These are phyloP conservation scores for Excalfactoria chinensis DNA, from an alignment of 2,113 vertebrate species.

Conservation along the genomic window DNA sequence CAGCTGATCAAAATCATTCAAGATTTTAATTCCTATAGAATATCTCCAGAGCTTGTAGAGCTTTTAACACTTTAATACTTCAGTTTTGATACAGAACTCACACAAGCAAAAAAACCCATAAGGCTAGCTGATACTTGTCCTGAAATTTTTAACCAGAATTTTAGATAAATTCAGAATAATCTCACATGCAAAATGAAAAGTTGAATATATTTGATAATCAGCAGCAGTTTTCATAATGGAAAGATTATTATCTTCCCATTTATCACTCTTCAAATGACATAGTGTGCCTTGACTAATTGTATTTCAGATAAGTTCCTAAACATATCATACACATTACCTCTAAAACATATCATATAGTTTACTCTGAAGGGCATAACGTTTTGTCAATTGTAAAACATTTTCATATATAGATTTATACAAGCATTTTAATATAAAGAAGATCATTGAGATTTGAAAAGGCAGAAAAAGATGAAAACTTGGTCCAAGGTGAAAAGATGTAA, in stretches of 20 bases:
- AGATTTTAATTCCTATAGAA: slow-evolving; percentile 74
- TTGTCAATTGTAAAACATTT: background rate
- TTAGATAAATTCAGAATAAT: background rate
- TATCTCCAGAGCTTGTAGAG: slow-evolving; percentile 62
- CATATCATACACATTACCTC: background rate
- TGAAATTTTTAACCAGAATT: background rate
- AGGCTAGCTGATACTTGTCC: background rate
- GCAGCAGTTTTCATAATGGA: background rate
- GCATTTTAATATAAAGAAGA: background rate
- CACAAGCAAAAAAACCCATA: slow-evolving; percentile 1
- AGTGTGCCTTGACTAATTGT: background rate
- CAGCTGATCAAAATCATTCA: slow-evolving; percentile 80
- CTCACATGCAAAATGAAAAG: background rate
- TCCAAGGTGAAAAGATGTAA: background rate
- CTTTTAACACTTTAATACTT: slow-evolving; percentile 42
- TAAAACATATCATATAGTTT: background rate
- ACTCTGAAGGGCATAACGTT: background rate
- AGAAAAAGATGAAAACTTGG: slow-evolving; percentile 33
- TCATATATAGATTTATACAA: too few relatives aligned
- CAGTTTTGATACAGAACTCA: slow-evolving; percentile 21
- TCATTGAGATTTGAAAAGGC: background rate
- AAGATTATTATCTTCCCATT: background rate
- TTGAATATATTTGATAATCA: background rate
- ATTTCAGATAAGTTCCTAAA: background rate
- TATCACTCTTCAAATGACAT: background rate